Evolutionary conservation across 2,797 vertebrate species (phyloP).

Genomic region (Poeciliopsis presidionis): DNA sequence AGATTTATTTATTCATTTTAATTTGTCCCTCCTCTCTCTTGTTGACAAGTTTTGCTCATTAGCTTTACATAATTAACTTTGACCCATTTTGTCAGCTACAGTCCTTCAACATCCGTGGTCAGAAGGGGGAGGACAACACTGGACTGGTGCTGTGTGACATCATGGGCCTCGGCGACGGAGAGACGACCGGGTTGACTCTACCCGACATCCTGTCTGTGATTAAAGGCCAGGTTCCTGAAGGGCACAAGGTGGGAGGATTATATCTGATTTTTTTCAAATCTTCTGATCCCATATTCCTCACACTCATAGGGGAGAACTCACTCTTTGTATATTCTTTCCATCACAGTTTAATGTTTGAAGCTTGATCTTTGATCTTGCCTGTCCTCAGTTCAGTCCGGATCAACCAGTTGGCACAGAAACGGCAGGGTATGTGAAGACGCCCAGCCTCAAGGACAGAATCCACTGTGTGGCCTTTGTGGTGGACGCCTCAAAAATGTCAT

Average conservation of each 20-base stretch:
- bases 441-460: conserved; percentile 63
- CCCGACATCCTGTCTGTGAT: conserved; percentile 72
- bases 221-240: conserved; percentile 77
- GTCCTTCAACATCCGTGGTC: conserved; percentile 61
- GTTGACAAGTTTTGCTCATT: neutral
- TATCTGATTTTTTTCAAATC: too few relatives aligned
- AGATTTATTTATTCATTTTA: too few relatives aligned
- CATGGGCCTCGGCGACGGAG: conserved; percentile 69
- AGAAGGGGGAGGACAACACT: conserved; percentile 23
- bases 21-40: neutral
- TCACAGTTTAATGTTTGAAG: neutral
- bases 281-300: neutral
- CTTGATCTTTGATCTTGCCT: neutral
- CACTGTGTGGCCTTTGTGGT: conserved; percentile 80
- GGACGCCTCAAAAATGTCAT: conserved; percentile 61
- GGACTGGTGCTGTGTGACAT: conserved; percentile 72
- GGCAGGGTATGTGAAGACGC: conserved; percentile 64
- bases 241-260: conserved; percentile 64
- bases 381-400: conserved; percentile 69
- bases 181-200: conserved; percentile 61
- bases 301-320: neutral
- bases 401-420: conserved; percentile 66
- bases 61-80: neutral
- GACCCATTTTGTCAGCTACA: conserved; percentile 63
- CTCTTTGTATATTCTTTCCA: neutral